phyloP scores from a whole-genome alignment of 2,888 invertebrate genomes.

The Danaus chrysippus region DNA sequence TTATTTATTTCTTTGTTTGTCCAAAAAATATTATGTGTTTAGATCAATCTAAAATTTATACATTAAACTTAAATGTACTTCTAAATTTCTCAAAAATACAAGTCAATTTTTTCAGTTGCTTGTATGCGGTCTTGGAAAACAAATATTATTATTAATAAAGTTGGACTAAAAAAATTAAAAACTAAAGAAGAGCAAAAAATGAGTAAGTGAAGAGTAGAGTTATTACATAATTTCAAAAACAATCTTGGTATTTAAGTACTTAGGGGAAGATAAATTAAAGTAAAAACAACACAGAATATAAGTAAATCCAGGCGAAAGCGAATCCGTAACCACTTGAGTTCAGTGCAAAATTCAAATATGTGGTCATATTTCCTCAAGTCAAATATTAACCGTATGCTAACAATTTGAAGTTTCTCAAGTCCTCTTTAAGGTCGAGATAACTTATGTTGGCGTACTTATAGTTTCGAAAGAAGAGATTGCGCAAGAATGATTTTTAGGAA shows the following conservation, averaged over 20 bases:
- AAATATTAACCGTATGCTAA: neutral
- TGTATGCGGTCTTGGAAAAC: too few relatives aligned
- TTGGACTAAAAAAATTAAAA: too few relatives aligned
- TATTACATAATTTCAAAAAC: too few relatives aligned
- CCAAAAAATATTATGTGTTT: too few relatives aligned
- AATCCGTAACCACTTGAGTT: neutral
- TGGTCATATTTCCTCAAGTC: neutral
- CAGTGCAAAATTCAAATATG: neutral
- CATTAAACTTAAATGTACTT: too few relatives aligned
- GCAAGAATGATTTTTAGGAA: neutral
- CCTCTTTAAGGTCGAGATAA: neutral
- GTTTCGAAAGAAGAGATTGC: neutral
- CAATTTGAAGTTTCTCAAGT: neutral
- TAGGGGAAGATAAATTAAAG: neutral
- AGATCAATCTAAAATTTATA: too few relatives aligned
- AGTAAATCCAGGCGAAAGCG: neutral
- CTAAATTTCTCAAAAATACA: too few relatives aligned
- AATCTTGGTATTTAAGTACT: neutral
- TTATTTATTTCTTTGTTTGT: too few relatives aligned
- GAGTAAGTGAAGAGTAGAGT: too few relatives aligned
- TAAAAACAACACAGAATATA: neutral
- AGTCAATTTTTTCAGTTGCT: too few relatives aligned
- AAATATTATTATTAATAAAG: too few relatives aligned
- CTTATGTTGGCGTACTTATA: neutral
- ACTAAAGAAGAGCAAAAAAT: too few relatives aligned